phyloP scores from a whole-genome alignment of 2,888 invertebrate genomes.

The Nebria salina region DNA sequence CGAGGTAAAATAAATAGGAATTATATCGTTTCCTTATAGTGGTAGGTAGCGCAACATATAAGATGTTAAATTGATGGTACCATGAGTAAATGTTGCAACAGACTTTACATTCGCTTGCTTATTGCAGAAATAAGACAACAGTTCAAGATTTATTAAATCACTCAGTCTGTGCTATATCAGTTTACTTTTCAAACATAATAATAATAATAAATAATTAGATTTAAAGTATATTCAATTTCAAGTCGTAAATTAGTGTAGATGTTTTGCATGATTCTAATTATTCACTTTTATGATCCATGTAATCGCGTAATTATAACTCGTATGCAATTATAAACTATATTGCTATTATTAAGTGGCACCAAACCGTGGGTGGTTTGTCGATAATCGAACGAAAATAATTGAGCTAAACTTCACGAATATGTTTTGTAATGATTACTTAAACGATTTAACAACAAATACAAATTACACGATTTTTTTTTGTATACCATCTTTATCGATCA shows the following conservation, averaged over 20 bases:
- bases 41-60: not conserved
- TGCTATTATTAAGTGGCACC: not conserved
- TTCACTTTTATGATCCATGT: conserved; percentile 31
- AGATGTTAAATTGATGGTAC: conserved; percentile 3
- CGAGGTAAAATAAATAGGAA: conserved; percentile 39
- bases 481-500: no score
- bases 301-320: conserved; percentile 19
- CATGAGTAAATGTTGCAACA: conserved; percentile 8
- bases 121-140: not conserved
- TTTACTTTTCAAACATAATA: not conserved
- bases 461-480: no score
- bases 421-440: no score
- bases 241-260: no score
- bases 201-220: not conserved
- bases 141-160: not conserved
- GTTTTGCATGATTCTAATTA: not conserved
- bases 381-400: not conserved
- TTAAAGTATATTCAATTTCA: not conserved
- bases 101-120: not conserved
- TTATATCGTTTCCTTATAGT: conserved; percentile 27
- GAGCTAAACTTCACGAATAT: not conserved
- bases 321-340: conserved; percentile 9
- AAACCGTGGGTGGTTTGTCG: not conserved
- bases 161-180: not conserved
- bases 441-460: no score